A percentile compares a stretch with the other conserved stretches of the same genome.
These are phyloP conservation scores for Pteronotus mesoamericanus DNA, from an alignment of 2,797 vertebrate species.

Conservation along the genomic window DNA sequence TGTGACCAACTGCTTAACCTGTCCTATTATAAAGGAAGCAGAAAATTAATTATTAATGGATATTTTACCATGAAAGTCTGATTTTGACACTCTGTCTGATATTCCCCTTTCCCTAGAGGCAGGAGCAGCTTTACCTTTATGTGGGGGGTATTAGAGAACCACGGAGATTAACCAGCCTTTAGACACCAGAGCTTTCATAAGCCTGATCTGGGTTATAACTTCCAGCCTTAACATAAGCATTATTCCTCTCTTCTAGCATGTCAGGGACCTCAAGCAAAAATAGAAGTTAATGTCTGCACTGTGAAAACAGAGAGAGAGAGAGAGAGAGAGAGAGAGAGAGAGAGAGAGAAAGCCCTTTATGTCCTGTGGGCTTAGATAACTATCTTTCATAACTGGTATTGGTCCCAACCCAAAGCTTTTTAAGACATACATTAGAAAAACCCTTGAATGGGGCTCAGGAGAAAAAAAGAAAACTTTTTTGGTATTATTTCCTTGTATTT, in stretches of 20 bases:
- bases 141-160: not conserved
- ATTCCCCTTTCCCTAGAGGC: constrained; percentile 27
- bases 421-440: not conserved
- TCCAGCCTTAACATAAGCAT: not conserved
- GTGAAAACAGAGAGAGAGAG: not conserved
- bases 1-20: constrained; percentile 67
- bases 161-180: not conserved
- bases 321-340: no score
- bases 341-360: not conserved
- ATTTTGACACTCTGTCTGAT: constrained; percentile 16
- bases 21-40: constrained; percentile 60
- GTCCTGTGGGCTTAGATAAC: not conserved
- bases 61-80: constrained; percentile 63
- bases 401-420: not conserved
- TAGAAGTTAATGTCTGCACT: not conserved
- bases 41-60: constrained; percentile 69
- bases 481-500: not conserved
- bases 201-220: not conserved
- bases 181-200: not conserved
- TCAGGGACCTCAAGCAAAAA: not conserved
- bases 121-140: not conserved
- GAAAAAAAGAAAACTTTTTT: not conserved
- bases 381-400: not conserved
- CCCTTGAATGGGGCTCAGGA: not conserved
- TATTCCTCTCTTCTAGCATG: not conserved